A percentile compares a stretch with the other conserved stretches of the same genome.
Evolutionary conservation across 2,797 vertebrate species (phyloP).

Genomic region (Todus mexicanus): DNA sequence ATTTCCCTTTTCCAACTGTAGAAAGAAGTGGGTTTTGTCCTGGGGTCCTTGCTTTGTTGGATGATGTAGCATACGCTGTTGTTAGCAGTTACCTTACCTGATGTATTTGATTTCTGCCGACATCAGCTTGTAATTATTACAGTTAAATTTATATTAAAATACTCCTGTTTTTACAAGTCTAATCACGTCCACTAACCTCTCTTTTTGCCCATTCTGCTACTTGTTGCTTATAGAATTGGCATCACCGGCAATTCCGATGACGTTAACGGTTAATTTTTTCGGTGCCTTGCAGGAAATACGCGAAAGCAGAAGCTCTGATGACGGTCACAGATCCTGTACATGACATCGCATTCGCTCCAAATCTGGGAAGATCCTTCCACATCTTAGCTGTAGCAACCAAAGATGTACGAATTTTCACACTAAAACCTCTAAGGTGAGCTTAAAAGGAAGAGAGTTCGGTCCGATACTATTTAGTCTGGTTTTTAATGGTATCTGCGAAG

Average conservation of each 20-base stretch:
- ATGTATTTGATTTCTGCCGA: not conserved
- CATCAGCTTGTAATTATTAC: not conserved
- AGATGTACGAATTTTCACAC: slow-evolving; percentile 96
- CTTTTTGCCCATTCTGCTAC: not conserved
- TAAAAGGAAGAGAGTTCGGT: not conserved
- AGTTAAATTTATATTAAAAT: not conserved
- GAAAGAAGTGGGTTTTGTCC: not conserved
- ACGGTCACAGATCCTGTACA: slow-evolving; percentile 95
- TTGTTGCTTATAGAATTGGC: not conserved
- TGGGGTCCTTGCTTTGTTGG: not conserved
- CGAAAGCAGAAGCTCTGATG: slow-evolving; percentile 94
- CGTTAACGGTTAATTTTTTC: not conserved
- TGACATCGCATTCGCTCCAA: slow-evolving; percentile 95
- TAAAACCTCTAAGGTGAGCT: slow-evolving; percentile 92
- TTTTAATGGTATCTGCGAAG: not conserved
- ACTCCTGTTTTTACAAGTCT: not conserved
- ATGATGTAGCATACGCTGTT: not conserved
- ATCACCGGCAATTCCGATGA: not conserved
- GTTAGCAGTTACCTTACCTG: not conserved
- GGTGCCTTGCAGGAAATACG: slow-evolving; percentile 85
- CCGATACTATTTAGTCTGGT: too few species aligned
- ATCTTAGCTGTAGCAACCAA: slow-evolving; percentile 96
- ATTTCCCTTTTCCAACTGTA: not conserved
- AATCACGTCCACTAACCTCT: not conserved
- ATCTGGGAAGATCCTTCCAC: slow-evolving; percentile 95